Base-by-base conservation (phyloP, 2,888 invertebrate species). In the Theretra japonica region DNA sequence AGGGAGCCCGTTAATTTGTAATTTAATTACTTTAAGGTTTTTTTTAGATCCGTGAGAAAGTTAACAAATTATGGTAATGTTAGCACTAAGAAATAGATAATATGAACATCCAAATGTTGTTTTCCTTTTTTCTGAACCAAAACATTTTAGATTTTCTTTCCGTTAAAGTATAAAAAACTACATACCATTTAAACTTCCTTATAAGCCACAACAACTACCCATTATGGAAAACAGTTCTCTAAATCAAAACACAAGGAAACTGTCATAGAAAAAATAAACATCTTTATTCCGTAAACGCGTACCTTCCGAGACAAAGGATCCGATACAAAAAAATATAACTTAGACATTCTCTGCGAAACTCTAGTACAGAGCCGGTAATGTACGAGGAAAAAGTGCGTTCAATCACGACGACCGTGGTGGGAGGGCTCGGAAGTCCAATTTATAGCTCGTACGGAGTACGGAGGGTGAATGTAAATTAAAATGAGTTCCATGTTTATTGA, bases 381-480 rank as follows among this genome's bases (percentile, higher is more conserved):
- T 73, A 78, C 59, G 50, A 53, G 50, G 33, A 70, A 70, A 59
- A 70, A 62, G 50, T 62, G 53, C 17, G 60, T 21, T 33, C 33
- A 30, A 71, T 70, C 33, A 11, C 68, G 65, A 15, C 8, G 71
- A 72, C 71, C 53, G 11, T 25, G 48, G 25, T 23, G 25, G 57
- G 57, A 57, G 68, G n/a, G 28, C 50, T 68, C 53, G 30, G 68
- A 79, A 81, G 77, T 77, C 81, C 85, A 84, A 86, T 87, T 87
- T 87, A 87, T 87, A 80, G 84, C 79, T 83, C 84, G 82, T 85
- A 84, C 81, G 79, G 82, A 77, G 82, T 80, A 83, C 83, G 82
- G 80, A 78, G 79, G 78, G 77, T 81, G 83, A 84, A 86, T 87
- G 85, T 83, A 85, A 87, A 85, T 86, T 85, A 83, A 85, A 85